Base-by-base conservation (phyloP, 2,797 vertebrate species). In the Cynodonichthys magdalenae region DNA sequence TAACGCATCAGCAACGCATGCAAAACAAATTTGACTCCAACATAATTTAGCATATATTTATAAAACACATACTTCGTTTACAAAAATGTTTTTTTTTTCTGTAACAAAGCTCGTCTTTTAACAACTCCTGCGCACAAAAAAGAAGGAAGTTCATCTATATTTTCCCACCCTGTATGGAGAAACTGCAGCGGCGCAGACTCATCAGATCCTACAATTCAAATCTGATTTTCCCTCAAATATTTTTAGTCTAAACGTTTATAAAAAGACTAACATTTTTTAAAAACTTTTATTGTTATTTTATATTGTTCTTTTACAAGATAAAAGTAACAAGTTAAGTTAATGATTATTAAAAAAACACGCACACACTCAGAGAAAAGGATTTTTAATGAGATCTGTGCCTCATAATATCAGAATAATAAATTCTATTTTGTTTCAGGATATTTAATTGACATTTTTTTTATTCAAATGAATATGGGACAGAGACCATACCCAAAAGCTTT, bases 101-200 rank as follows among this genome's bases (percentile, higher is more conserved):
- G 12, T 17, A 6, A 6, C 15, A 5, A 17, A 42, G 4, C 4
- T 15, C n/a, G 15, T 17, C 76, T 82, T 81, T 77, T 77, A 75
- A 85, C 65, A 84, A 66, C 77, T 83, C 86, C 79, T 68, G 82
- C 59, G 63, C 77, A 77, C 71, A 59, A 73, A 84, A 83, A 78
- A 75, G 75, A 77, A 85, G 90, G 77, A 78, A 85, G 90, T 88
- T 72, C 80, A 90, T 90, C 85, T 81, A 79, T 71, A 5, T 36
- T 10, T 12, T 11, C 2, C 69, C 53, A 28, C 28, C 66, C 72
- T 66, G 65, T 60, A 80, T 57, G 48, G 59, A 71, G 74, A 59
- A 61, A 56, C 18, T 84, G 44, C 75, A 85, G 71, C 55, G 71
- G 62, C 66, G 36, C 77, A 51, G 71, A 80, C 69, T 80, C 64